Evolutionary conservation across 2,113 vertebrate species (phyloP), one percentile per base, ranked within the genome.

Genomic region (Potamarius usumacintae): DNA sequence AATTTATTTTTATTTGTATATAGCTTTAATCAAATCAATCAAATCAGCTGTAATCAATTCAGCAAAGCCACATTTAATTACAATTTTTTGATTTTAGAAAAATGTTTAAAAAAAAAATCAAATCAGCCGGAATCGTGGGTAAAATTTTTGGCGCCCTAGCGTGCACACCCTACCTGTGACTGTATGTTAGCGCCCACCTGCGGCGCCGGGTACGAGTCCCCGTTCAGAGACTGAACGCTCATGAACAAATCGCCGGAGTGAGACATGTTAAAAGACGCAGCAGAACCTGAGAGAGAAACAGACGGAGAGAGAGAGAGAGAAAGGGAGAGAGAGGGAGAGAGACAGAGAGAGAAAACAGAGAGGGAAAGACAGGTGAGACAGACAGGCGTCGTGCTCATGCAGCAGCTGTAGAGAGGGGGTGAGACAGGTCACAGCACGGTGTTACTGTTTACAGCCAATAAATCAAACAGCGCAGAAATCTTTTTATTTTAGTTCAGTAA

Each of bases 171-270:
- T 99, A 99, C 98, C 98, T 99, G 98, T 96, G 98, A 99, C 96
- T 99, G 98, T 96, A 99, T 97, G 98, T 99, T 99, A 97, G 98
- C 98, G 97, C 98, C 97, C 96, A 99, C 98, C 96, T 99, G 98
- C 95, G 97, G 97, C 97, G 98, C 97, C 97, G 99, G 98, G 97
- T 99, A 99, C 94, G 98, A 99, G 96, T 99, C 98, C 97, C 98
- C 98, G 97, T 99, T 99, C 97, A 99, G 98, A 96, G 98, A 99
- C 97, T 99, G 98, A 96, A 99, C 97, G 97, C 96, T 99, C 98
- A 99, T 99, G 97, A 99, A 99, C 96, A 99, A 98, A 96, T 99
- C 98, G 97, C 98, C 98, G 95, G 98, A 99, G 96, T 99, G 99
- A 97, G 98, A 98, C 97, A 99, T 99, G 97, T 99, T 99, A 99